These are phyloP conservation scores for Caerostris extrusa DNA, from an alignment of 1,140 invertebrate genomes.

Conservation along the genomic window DNA sequence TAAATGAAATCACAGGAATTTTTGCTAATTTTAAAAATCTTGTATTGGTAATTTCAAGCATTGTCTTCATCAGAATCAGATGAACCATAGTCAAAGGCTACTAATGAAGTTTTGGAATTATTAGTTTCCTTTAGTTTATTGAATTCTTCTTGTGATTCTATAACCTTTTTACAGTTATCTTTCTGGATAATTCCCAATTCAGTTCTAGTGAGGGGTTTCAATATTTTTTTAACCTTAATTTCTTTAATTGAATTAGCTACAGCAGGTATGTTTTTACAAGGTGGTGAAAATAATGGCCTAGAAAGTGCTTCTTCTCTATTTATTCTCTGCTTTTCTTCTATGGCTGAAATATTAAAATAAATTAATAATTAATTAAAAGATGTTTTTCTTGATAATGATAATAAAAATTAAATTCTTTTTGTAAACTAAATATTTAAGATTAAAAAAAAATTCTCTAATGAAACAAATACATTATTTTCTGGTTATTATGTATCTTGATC, in stretches of 20 bases:
- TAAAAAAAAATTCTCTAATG: too few species aligned
- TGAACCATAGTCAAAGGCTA: slow-evolving; percentile 69
- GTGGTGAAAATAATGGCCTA: slow-evolving; percentile 28
- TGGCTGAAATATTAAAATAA: slow-evolving; percentile 55
- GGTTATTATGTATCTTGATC: neutral
- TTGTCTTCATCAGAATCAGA: slow-evolving; percentile 38
- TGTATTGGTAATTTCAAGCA: neutral
- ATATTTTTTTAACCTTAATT: slow-evolving; percentile 31
- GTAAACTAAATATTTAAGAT: neutral
- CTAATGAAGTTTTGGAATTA: slow-evolving; percentile 44
- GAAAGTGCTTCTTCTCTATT: slow-evolving; percentile 74
- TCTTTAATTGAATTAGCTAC: slow-evolving; percentile 27
- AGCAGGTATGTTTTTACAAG: neutral
- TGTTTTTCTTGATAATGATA: neutral
- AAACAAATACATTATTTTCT: neutral
- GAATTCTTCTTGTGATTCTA: neutral
- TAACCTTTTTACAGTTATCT: neutral
- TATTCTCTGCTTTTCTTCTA: slow-evolving; percentile 68
- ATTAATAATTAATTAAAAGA: neutral
- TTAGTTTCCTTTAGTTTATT: neutral
- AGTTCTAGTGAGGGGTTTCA: slow-evolving; percentile 53
- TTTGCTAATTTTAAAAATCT: too few species aligned
- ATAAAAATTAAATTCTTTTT: neutral
- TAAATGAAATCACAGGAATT: too few species aligned
- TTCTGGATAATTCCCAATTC: slow-evolving; percentile 49